These are phyloP conservation scores for Mycetomoellerius zeteki DNA, from an alignment of 1,140 invertebrate genomes.

Conservation along the genomic window DNA sequence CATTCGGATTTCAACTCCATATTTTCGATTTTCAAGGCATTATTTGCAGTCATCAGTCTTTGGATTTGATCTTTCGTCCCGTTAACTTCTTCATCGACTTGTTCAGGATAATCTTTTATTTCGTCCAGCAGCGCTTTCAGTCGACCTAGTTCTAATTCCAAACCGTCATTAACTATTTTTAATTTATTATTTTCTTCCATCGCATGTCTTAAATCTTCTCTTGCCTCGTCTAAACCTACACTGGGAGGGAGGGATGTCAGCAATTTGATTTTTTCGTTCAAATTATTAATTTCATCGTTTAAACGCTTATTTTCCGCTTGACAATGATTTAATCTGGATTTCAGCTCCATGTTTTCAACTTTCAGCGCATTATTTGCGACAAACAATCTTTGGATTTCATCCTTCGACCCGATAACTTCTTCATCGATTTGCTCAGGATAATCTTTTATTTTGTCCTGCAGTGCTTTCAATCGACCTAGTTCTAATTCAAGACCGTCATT, in stretches of 20 bases:
- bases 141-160: conserved; percentile 23
- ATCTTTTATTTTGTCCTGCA: neutral
- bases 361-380: conserved; percentile 28
- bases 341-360: conserved; percentile 42
- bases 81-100: no score
- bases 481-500: conserved; percentile 18
- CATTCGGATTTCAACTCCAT: conserved; percentile 42
- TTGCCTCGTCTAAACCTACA: neutral
- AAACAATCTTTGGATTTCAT: neutral
- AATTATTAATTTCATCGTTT: neutral
- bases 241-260: neutral
- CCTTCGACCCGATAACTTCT: neutral
- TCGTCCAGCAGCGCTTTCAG: neutral
- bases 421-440: neutral
- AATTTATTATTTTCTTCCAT: conserved; percentile 39
- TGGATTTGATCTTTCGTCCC: neutral
- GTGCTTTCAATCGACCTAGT: conserved; percentile 4
- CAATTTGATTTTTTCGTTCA: neutral
- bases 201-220: neutral
- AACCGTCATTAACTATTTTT: conserved; percentile 13
- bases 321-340: conserved; percentile 40
- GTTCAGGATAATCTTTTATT: conserved; percentile 12
- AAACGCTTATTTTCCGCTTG: conserved; percentile 11
- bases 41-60: conserved; percentile 2
- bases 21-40: conserved; percentile 47